Percentiles rank a stretch among this genome's conserved stretches.
phyloP scores from a whole-genome alignment of 2,797 vertebrate genomes.

The Atherinosoma microstoma region DNA sequence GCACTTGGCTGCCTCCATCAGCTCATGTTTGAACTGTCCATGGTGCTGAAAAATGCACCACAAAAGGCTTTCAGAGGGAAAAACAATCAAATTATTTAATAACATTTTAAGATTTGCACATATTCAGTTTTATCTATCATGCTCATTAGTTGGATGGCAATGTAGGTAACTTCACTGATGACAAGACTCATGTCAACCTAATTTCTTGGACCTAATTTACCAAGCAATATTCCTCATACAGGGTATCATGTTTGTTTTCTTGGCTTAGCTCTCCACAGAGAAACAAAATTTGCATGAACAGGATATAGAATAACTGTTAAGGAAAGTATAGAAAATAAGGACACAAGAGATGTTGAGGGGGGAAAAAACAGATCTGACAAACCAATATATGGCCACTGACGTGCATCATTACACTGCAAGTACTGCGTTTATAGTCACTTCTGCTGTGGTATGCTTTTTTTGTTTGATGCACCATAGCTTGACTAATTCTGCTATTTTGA shows the following conservation, averaged over 20 bases:
- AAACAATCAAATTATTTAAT: background rate
- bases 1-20: slow-evolving; percentile 28
- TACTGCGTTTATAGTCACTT: background rate
- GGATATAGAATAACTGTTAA: background rate
- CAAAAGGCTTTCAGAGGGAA: slow-evolving; percentile 3
- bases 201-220: background rate
- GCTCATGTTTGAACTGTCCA: slow-evolving; percentile 55
- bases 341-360: background rate
- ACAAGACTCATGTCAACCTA: background rate
- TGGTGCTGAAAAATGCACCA: slow-evolving; percentile 66
- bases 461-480: background rate
- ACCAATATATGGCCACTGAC: background rate
- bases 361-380: slow-evolving; percentile 12
- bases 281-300: slow-evolving; percentile 5
- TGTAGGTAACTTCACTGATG: background rate
- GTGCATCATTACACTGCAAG: slow-evolving; percentile 11
- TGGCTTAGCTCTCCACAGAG: slow-evolving; percentile 2
- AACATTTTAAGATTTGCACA: background rate
- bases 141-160: background rate
- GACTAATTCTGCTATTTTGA: slow-evolving; percentile 1
- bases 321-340: background rate
- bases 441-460: background rate
- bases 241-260: slow-evolving; percentile 1
- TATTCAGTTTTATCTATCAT: background rate
- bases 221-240: background rate